phyloP scores from a whole-genome alignment of 92 coral and sea anemone genomes.

The Bergia sp. region DNA sequence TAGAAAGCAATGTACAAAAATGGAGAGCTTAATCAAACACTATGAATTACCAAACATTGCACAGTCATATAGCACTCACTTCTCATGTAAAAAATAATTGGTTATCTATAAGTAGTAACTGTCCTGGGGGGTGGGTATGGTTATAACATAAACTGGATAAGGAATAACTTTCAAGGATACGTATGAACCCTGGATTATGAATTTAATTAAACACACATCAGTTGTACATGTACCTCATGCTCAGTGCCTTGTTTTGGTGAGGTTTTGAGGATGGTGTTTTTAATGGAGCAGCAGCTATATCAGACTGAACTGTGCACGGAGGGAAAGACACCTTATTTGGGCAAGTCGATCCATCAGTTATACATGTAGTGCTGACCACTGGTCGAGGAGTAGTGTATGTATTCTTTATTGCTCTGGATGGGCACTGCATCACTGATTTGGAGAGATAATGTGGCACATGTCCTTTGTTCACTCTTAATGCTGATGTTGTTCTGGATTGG shows the following conservation, averaged over 20 bases:
- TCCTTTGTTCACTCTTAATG: not conserved
- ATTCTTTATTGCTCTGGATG: not conserved
- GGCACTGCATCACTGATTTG: not conserved
- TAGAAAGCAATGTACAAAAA: no score
- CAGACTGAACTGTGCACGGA: not conserved
- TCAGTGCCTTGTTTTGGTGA: slow-evolving; percentile 49
- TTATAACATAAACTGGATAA: no score
- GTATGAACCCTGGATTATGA: not conserved
- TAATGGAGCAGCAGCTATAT: not conserved
- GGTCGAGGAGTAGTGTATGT: not conserved
- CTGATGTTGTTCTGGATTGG: not conserved
- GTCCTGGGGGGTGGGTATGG: no score
- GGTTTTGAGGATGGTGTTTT: slow-evolving; percentile 21
- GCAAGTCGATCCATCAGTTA: not conserved
- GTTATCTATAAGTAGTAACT: no score
- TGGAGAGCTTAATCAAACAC: no score
- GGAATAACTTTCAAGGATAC: no score
- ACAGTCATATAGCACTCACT: no score
- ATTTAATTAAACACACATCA: not conserved
- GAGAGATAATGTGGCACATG: not conserved
- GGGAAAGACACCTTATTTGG: not conserved
- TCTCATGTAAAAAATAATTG: no score
- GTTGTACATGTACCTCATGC: slow-evolving; percentile 49
- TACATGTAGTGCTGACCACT: not conserved
- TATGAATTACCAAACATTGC: no score